Percentiles rank a stretch among this genome's conserved stretches.
Conservation (phyloP, 1,140 invertebrate genomes). For the Zaprionus africanus region DNA sequence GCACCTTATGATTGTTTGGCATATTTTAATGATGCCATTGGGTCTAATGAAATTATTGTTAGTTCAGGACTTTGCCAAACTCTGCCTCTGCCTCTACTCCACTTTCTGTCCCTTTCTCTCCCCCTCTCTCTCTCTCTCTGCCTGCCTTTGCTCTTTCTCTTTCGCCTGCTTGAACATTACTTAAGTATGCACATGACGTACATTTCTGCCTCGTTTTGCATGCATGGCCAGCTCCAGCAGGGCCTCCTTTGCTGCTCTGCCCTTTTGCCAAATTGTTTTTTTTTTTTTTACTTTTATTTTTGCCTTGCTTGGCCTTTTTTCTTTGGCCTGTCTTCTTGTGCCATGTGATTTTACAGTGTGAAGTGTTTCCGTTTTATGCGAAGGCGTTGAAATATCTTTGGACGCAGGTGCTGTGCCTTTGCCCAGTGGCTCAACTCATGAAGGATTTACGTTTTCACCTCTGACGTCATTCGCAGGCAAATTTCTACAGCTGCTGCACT, state of each 20-base stretch:
- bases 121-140: background rate
- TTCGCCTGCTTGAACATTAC: slow-evolving; percentile 7
- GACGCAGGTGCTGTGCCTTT: slow-evolving; percentile 31
- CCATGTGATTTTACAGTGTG: slow-evolving; percentile 53
- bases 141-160: background rate
- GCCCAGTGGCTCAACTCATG: background rate
- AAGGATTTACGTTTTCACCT: slow-evolving; percentile 3
- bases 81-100: too few species aligned
- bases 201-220: slow-evolving; percentile 54
- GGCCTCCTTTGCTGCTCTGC: slow-evolving; percentile 3
- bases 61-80: slow-evolving; percentile 33
- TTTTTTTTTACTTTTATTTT: background rate
- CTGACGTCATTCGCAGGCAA: slow-evolving; percentile 51
- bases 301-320: background rate
- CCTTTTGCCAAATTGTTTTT: slow-evolving; percentile 34
- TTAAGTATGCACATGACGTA: slow-evolving; percentile 68
- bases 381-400: slow-evolving; percentile 37
- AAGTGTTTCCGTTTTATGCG: slow-evolving; percentile 39
- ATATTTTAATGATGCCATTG: slow-evolving; percentile 83
- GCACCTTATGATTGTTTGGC: slow-evolving; percentile 79
- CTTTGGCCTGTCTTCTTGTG: background rate
- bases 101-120: background rate
- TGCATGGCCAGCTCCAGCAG: slow-evolving; percentile 50
- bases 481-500: slow-evolving; percentile 10
- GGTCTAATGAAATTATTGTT: slow-evolving; percentile 83